Conservation (phyloP, 1,140 invertebrate species). For the Drosophila micromelanica region DNA sequence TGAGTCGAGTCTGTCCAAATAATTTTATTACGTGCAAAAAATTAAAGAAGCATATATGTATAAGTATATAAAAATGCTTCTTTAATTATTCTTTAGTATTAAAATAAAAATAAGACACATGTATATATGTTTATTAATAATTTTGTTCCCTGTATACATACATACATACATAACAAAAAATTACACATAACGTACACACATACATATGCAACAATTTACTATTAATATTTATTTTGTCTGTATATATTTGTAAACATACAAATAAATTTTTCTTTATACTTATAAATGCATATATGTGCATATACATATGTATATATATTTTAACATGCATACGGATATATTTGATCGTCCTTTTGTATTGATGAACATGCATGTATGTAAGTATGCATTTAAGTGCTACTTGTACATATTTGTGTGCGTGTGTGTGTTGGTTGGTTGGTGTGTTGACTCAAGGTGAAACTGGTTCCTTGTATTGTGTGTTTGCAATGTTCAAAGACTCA, state of each 20-base stretch:
- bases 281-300: not conserved
- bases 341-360: slow-evolving; percentile 15
- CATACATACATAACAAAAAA: not conserved
- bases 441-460: slow-evolving; percentile 75
- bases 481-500: slow-evolving; percentile 80
- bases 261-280: slow-evolving; percentile 9
- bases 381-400: slow-evolving; percentile 1
- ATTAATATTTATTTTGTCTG: not conserved
- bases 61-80: no score
- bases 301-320: not conserved
- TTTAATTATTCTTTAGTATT: no score
- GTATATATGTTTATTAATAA: not conserved
- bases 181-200: not conserved
- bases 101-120: not conserved
- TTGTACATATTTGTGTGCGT: slow-evolving; percentile 13
- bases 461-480: slow-evolving; percentile 79
- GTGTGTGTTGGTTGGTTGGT: slow-evolving; percentile 41
- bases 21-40: slow-evolving; percentile 38
- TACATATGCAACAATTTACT: not conserved
- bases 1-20: slow-evolving; percentile 58
- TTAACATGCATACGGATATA: slow-evolving; percentile 7
- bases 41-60: not conserved
- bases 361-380: slow-evolving; percentile 6
- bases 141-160: not conserved
- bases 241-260: slow-evolving; percentile 4